phyloP scores from a whole-genome alignment of 2,113 vertebrate species.

The Poeciliopsis turrubarensis region DNA sequence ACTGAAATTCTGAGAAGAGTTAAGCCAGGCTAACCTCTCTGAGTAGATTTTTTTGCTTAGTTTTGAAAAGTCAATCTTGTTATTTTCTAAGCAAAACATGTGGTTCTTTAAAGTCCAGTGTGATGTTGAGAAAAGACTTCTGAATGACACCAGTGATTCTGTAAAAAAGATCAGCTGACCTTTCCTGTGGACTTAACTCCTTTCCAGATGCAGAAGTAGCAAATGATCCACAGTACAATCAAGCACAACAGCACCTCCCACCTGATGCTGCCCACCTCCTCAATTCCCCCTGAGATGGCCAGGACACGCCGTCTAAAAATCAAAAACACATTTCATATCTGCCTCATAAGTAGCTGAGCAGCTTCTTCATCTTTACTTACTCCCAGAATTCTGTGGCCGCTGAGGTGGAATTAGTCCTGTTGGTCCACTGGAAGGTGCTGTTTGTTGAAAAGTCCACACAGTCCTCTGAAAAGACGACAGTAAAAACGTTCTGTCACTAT shows the following conservation, averaged over 20 bases:
- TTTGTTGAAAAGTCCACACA: conserved; percentile 66
- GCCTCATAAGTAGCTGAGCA: not conserved
- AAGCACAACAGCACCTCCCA: conserved; percentile 91
- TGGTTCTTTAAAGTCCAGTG: too few relatives aligned
- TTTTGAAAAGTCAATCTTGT: too few relatives aligned
- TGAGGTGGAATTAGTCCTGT: conserved; percentile 52
- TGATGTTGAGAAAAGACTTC: too few relatives aligned
- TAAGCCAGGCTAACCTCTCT: too few relatives aligned
- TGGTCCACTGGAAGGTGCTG: conserved; percentile 33
- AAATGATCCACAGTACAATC: conserved; percentile 86
- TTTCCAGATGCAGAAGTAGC: conserved; percentile 97
- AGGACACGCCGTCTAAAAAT: conserved; percentile 84
- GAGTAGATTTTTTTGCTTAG: too few relatives aligned
- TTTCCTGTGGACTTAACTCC: conserved; percentile 94
- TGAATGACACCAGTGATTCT: too few relatives aligned
- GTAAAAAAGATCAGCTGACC: conserved; percentile 67
- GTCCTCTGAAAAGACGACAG: conserved; percentile 44
- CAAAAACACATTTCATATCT: not conserved
- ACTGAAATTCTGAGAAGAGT: too few relatives aligned
- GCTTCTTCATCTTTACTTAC: conserved; percentile 48
- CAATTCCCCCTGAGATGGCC: conserved; percentile 87
- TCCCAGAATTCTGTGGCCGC: conserved; percentile 80
- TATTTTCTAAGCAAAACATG: too few relatives aligned
- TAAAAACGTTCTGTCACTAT: not conserved
- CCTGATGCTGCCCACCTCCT: conserved; percentile 86